phyloP scores from a whole-genome alignment of 1,140 invertebrate species.

The Zeugodacus cucurbitae region DNA sequence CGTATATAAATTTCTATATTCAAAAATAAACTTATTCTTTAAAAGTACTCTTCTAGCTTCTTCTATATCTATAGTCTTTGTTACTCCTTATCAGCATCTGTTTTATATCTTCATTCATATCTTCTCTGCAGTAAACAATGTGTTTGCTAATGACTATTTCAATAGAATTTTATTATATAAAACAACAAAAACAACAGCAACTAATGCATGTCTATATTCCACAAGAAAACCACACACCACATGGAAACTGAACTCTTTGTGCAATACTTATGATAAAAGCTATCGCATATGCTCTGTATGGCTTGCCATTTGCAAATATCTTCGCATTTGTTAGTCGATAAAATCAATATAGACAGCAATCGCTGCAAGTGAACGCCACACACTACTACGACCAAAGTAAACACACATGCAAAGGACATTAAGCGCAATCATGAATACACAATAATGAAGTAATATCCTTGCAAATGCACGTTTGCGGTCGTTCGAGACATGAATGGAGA shows the following conservation, averaged over 20 bases:
- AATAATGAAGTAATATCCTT: slow-evolving; percentile 1
- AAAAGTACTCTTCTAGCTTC: no score
- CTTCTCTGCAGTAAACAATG: no score
- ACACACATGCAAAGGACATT: neutral
- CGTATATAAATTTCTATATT: no score
- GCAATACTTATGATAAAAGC: neutral
- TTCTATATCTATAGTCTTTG: no score
- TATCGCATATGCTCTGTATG: neutral
- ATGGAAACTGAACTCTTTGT: neutral
- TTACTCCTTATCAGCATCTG: no score
- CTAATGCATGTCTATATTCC: neutral
- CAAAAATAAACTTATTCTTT: no score
- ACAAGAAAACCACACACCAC: neutral
- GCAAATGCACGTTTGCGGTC: neutral
- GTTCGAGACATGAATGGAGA: no score
- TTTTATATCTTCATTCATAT: no score
- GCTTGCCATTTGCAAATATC: neutral
- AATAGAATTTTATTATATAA: no score
- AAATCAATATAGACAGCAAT: neutral
- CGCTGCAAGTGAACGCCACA: neutral
- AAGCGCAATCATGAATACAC: neutral
- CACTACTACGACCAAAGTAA: neutral
- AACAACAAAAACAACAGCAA: neutral
- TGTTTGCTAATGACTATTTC: no score
- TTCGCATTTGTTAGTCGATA: neutral